Percentiles rank a stretch among this genome's conserved stretches.
These are phyloP conservation scores for Plectrocnemia conspersa DNA, from an alignment of 1,140 invertebrate genomes.

Conservation along the genomic window DNA sequence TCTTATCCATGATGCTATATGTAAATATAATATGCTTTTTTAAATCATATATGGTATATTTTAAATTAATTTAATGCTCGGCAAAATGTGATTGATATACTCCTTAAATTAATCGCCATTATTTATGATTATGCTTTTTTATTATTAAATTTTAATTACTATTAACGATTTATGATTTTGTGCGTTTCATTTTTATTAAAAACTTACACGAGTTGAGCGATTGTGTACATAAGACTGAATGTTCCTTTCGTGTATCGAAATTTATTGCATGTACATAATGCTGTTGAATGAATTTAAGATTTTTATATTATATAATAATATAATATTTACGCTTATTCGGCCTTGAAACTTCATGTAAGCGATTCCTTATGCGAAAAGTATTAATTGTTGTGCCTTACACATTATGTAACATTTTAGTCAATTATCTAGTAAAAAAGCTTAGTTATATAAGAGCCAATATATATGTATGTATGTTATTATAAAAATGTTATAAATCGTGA, in stretches of 20 bases:
- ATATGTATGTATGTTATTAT: too few species aligned
- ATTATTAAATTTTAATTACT: too few species aligned
- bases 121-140: too few species aligned
- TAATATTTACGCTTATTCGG: not conserved
- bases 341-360: not conserved
- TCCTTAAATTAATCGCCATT: not conserved
- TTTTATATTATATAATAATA: not conserved
- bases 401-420: conserved; percentile 20
- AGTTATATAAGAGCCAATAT: too few species aligned
- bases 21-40: not conserved
- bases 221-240: conserved; percentile 19
- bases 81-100: not conserved
- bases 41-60: conserved; percentile 9
- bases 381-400: conserved; percentile 18
- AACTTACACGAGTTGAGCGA: not conserved
- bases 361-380: not conserved
- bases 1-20: not conserved
- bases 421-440: too few species aligned
- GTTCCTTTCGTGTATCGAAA: conserved; percentile 7
- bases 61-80: conserved; percentile 1
- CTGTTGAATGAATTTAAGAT: not conserved
- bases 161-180: too few species aligned
- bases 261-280: conserved; percentile 9
- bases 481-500: too few species aligned
- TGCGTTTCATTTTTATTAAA: conserved; percentile 1